These are phyloP conservation scores for Melanotaenia pygmaea DNA, from an alignment of 2,797 vertebrate species.

Conservation along the genomic window DNA sequence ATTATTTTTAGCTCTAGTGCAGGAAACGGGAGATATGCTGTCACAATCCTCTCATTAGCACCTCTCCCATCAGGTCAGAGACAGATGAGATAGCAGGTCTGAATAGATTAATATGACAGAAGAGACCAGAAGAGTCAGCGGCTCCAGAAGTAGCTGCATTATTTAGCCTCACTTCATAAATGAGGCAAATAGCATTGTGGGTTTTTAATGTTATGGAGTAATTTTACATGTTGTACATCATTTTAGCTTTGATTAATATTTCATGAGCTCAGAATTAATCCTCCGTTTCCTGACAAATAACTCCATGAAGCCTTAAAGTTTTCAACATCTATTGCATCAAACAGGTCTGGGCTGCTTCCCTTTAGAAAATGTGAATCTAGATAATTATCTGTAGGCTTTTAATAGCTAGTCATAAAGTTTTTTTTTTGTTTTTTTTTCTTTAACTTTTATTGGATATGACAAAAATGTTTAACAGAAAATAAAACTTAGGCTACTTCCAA, in stretches of 20 bases:
- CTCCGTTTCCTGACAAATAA: not conserved
- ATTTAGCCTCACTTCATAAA: slow-evolving; percentile 14
- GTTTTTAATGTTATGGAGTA: not conserved
- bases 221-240: not conserved
- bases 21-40: slow-evolving; percentile 62
- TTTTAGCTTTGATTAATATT: slow-evolving; percentile 17
- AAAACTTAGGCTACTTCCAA: slow-evolving; percentile 1
- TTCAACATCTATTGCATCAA: not conserved
- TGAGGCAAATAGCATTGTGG: not conserved
- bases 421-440: not conserved
- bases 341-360: slow-evolving; percentile 18
- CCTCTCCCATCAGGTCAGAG: slow-evolving; percentile 48
- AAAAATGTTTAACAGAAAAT: slow-evolving; percentile 12
- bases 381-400: not conserved
- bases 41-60: slow-evolving; percentile 64
- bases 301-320: not conserved
- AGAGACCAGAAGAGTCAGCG: slow-evolving; percentile 19
- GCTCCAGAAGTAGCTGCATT: slow-evolving; percentile 6
- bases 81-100: slow-evolving; percentile 47
- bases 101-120: slow-evolving; percentile 41
- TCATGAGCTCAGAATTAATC: not conserved
- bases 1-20: slow-evolving; percentile 73
- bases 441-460: not conserved
- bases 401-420: not conserved
- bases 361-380: slow-evolving; percentile 9